Conservation (phyloP, 2,888 invertebrate species). For the Hesperia comma region DNA sequence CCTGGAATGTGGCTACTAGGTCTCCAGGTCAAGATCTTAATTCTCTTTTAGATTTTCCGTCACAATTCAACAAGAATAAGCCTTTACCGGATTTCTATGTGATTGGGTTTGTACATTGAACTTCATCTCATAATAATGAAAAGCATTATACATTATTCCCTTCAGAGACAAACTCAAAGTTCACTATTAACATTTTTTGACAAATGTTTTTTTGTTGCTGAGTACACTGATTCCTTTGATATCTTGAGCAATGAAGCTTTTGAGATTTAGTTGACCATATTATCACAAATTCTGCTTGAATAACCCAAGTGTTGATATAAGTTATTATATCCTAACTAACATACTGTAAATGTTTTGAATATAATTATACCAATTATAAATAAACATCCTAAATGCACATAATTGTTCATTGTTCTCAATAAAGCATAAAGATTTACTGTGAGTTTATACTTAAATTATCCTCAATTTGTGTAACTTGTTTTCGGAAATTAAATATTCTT, state of each 20-base stretch:
- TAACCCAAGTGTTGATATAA: no score
- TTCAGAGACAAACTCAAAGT: not conserved
- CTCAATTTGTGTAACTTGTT: no score
- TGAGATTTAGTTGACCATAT: no score
- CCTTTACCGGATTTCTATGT: constrained; percentile 92
- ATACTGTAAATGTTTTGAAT: no score
- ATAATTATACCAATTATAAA: no score
- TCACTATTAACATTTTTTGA: not conserved
- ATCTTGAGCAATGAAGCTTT: not conserved
- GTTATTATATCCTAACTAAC: no score
- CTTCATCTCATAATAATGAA: not conserved
- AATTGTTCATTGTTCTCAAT: constrained; percentile 2
- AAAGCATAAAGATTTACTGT: not conserved
- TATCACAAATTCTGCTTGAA: no score
- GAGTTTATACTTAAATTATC: no score
- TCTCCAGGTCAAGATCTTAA: constrained; percentile 89
- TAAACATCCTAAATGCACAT: no score
- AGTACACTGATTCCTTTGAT: not conserved
- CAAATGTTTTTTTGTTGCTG: not conserved
- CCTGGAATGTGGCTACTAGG: constrained; percentile 95
- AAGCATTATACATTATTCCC: not conserved
- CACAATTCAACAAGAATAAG: constrained; percentile 84
- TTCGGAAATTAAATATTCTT: not conserved
- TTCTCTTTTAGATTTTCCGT: constrained; percentile 87
- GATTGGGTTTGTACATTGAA: constrained; percentile 85